phyloP scores from a whole-genome alignment of 2,888 invertebrate genomes.

The Chalcis sispes region DNA sequence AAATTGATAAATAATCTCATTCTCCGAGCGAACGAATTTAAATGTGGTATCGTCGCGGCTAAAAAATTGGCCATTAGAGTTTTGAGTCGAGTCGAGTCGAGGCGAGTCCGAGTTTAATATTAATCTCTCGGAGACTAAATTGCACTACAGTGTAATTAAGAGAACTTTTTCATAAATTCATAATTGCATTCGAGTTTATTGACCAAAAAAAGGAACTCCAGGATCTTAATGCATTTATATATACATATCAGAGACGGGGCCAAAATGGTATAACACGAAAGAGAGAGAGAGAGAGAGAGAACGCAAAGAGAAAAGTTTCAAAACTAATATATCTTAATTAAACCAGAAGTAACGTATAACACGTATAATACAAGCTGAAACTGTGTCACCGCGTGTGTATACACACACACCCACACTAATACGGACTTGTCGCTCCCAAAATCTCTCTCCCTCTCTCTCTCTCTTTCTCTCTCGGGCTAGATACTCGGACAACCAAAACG shows the following conservation, averaged over 20 bases:
- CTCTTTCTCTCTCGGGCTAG: too few species aligned
- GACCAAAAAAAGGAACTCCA: too few species aligned
- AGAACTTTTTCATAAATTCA: neutral
- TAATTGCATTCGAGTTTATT: neutral
- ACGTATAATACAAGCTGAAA: neutral
- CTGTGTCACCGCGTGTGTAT: neutral
- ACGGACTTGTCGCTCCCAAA: neutral
- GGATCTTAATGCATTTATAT: too few species aligned
- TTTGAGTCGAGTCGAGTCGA: neutral
- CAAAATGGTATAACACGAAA: too few species aligned
- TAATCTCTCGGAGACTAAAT: neutral
- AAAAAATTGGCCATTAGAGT: too few species aligned
- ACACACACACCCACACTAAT: neutral
- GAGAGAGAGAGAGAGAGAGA: too few species aligned
- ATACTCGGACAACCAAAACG: too few species aligned
- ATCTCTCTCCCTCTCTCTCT: too few species aligned
- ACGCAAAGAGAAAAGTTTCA: too few species aligned
- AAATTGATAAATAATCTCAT: neutral
- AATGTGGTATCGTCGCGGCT: too few species aligned
- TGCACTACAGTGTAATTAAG: neutral
- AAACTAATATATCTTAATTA: slow-evolving; percentile 17
- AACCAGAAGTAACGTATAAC: slow-evolving; percentile 15
- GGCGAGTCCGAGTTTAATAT: neutral
- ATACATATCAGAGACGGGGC: too few species aligned
- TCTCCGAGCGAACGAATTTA: too few species aligned